These are phyloP conservation scores for Solenopsis fugax DNA, from an alignment of 1,140 invertebrate genomes.

Conservation along the genomic window DNA sequence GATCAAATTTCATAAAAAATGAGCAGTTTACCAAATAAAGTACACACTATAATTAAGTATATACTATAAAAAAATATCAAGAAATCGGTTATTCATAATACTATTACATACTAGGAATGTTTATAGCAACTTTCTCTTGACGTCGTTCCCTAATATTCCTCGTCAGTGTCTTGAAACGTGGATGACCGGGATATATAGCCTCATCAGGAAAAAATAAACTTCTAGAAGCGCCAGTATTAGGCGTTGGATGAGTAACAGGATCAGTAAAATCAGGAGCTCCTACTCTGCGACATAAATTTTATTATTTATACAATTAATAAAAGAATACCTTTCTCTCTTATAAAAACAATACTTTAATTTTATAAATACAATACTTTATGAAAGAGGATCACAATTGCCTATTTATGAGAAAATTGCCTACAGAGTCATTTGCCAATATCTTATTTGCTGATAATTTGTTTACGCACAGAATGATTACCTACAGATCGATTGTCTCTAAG, in stretches of 20 bases:
- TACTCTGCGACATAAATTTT: slow-evolving; percentile 88
- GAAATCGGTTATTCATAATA: neutral
- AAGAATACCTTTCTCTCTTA: neutral
- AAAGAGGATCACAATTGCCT: no score
- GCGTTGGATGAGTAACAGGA: slow-evolving; percentile 91
- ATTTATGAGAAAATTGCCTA: no score
- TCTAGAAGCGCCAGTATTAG: slow-evolving; percentile 91
- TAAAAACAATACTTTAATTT: no score
- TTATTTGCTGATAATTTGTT: no score
- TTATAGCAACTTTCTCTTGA: slow-evolving; percentile 98
- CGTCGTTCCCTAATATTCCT: slow-evolving; percentile 96
- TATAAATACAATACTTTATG: no score
- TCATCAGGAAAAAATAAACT: slow-evolving; percentile 99
- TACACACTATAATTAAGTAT: neutral
- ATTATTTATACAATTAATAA: neutral
- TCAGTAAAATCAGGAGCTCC: slow-evolving; percentile 96
- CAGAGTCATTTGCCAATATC: no score
- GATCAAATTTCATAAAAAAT: no score
- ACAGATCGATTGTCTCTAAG: no score
- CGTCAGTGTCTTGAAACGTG: slow-evolving; percentile 97
- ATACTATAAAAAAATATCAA: neutral
- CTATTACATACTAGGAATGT: slow-evolving; percentile 93
- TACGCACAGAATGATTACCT: no score
- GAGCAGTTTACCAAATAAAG: no score
- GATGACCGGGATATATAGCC: slow-evolving; percentile 97